phyloP scores from a whole-genome alignment of 1,140 invertebrate species.

The Acromyrmex heyeri region DNA sequence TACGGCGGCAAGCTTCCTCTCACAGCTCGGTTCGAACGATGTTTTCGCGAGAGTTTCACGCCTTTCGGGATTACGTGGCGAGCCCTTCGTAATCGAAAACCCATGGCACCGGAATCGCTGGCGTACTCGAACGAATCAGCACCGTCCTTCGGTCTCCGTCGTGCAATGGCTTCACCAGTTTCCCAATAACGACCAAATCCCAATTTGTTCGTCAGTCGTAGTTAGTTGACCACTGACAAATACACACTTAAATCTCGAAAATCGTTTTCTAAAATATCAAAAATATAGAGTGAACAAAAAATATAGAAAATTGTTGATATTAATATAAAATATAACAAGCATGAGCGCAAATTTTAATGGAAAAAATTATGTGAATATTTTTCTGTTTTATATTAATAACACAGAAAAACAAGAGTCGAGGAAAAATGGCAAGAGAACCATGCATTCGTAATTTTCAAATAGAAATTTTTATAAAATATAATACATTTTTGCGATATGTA shows the following conservation, averaged over 20 bases:
- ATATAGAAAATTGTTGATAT: background rate
- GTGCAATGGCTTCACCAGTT: conserved; percentile 21
- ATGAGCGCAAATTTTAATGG: background rate
- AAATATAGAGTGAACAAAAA: background rate
- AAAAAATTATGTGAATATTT: background rate
- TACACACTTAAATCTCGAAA: background rate
- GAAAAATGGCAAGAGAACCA: background rate
- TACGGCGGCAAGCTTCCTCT: conserved; percentile 39
- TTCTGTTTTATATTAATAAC: conserved; percentile 7
- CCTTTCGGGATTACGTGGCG: conserved; percentile 62
- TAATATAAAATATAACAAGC: background rate
- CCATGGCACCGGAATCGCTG: conserved; percentile 48
- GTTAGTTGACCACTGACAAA: conserved; percentile 6
- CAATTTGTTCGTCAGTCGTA: conserved; percentile 31
- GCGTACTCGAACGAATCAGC: conserved; percentile 45
- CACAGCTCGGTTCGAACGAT: conserved; percentile 26
- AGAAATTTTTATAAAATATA: background rate
- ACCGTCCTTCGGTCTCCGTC: conserved; percentile 28
- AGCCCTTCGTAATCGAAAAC: conserved; percentile 62
- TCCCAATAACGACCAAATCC: conserved; percentile 5
- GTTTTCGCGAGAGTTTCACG: conserved; percentile 60
- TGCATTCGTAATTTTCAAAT: conserved; percentile 8
- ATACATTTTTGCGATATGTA: background rate
- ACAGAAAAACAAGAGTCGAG: background rate
- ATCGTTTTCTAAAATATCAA: background rate